Evolutionary conservation across 2,113 vertebrate genomes (phyloP), one percentile per base, ranked within the genome.

Genomic region (Callipepla californica): DNA sequence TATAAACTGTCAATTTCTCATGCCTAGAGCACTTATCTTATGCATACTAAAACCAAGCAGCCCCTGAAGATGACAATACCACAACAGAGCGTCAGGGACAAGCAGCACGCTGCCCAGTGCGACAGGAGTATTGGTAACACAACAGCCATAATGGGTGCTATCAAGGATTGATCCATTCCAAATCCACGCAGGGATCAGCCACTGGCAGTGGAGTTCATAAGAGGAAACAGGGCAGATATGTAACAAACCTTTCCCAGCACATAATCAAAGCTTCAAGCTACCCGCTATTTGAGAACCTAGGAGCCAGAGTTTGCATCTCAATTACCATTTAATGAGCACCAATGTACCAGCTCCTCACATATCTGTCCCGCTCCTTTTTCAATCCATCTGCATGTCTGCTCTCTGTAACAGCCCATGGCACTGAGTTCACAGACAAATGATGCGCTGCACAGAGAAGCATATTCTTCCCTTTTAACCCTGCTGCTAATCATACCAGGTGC

Each of bases 371-470:
- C 53, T 67, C 73, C 66, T 72, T 9, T 38, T 22, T 13, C 66
- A 42, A 73, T 25, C 58, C n/a, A 7, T 8, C 78, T 19, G 50
- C 0, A 1, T 0, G 26, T 7, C 50, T 2, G 3, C 48, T 38
- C 76, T 22, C 62, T 38, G 9, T 26, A 50, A 28, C 15, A 21
- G 11, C 57, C 22, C 2, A 0, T 5, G 8, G 36, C 44, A 59
- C 1, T 25, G 14, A 19, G n/a, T 25, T 47, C 51, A 78, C 7
- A 32, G 11, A 30, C 42, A 42, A 67, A 61, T 5, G 3, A 53
- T 13, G 59, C 0, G 2, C 44, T 40, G 23, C 11, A 42, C 23
- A 20, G 22, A 45, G 36, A 17, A 8, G 5, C 1, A 0, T 6
- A 12, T 44, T 48, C 22, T 17, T 30, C 40, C 21, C 57, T 44